Conservation (phyloP, 2,888 invertebrate genomes). For the Athetis lepigone region DNA sequence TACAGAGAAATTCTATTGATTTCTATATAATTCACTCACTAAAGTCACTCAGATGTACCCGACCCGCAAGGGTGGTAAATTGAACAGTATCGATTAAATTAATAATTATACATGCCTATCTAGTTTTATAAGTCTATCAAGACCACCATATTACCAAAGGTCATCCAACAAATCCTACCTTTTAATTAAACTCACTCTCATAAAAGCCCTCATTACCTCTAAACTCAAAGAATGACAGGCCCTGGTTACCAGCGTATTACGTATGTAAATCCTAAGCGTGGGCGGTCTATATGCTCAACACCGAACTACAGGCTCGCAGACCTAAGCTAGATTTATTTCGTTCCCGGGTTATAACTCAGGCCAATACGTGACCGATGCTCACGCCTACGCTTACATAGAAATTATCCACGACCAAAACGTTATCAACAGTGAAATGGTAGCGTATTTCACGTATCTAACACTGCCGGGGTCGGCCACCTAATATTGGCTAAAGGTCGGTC, state of each 20-base stretch:
- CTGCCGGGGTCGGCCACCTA: conserved; percentile 80
- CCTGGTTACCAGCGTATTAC: conserved; percentile 58
- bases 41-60: too few relatives aligned
- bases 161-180: neutral
- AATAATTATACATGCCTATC: too few relatives aligned
- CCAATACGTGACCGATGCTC: conserved; percentile 88
- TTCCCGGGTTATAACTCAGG: conserved; percentile 85
- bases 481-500: conserved; percentile 83
- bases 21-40: too few relatives aligned
- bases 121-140: too few relatives aligned
- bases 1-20: too few relatives aligned
- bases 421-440: conserved; percentile 84
- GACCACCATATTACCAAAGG: neutral
- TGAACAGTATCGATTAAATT: too few relatives aligned
- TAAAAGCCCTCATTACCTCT: conserved; percentile 21
- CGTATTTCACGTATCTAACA: conserved; percentile 77
- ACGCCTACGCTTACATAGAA: conserved; percentile 80
- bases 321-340: conserved; percentile 83
- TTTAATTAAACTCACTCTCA: conserved; percentile 4
- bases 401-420: conserved; percentile 75
- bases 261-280: conserved; percentile 71
- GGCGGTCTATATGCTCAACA: conserved; percentile 78
- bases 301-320: conserved; percentile 52
- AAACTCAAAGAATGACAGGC: conserved; percentile 54
- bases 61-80: too few relatives aligned